Evolutionary conservation across 1,140 invertebrate species (phyloP).

Genomic region (Notospermus geniculatus): DNA sequence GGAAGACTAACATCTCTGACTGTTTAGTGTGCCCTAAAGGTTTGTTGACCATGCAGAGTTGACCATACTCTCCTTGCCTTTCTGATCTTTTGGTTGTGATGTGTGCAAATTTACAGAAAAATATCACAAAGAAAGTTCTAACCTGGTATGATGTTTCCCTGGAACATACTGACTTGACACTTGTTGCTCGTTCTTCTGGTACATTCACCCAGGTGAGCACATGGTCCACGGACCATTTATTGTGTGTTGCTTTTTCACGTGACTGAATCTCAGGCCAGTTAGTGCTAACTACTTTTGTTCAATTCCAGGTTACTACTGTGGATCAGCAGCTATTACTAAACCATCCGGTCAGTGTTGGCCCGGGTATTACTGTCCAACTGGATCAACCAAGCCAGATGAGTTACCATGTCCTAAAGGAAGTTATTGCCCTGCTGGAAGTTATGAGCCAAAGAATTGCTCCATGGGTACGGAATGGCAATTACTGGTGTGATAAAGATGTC

Average conservation of each 20-base stretch:
- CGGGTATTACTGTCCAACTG: slow-evolving; percentile 43
- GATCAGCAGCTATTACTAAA: slow-evolving; percentile 28
- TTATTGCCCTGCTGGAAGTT: slow-evolving; percentile 39
- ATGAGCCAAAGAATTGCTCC: slow-evolving; percentile 34
- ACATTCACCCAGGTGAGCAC: no score
- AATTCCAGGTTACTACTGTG: slow-evolving; percentile 39
- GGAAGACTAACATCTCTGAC: slow-evolving; percentile 27
- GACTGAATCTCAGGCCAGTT: neutral
- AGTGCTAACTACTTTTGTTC: neutral
- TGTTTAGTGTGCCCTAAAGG: slow-evolving; percentile 45
- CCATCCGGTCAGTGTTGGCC: slow-evolving; percentile 35
- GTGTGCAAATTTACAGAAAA: no score
- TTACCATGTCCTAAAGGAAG: slow-evolving; percentile 36
- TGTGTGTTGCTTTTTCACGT: neutral
- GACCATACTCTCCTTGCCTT: no score
- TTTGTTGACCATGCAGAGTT: slow-evolving; percentile 16
- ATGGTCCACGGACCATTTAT: no score
- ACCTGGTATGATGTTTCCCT: no score
- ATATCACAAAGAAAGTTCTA: no score
- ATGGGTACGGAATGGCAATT: slow-evolving; percentile 37
- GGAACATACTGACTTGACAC: no score
- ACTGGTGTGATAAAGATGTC: no score
- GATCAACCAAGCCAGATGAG: slow-evolving; percentile 26
- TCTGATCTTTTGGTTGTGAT: no score
- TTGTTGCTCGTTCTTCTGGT: no score